Evolutionary conservation across 64 coral and sea anemone genomes (phyloP).

Genomic region (Pocillopora damicornis): DNA sequence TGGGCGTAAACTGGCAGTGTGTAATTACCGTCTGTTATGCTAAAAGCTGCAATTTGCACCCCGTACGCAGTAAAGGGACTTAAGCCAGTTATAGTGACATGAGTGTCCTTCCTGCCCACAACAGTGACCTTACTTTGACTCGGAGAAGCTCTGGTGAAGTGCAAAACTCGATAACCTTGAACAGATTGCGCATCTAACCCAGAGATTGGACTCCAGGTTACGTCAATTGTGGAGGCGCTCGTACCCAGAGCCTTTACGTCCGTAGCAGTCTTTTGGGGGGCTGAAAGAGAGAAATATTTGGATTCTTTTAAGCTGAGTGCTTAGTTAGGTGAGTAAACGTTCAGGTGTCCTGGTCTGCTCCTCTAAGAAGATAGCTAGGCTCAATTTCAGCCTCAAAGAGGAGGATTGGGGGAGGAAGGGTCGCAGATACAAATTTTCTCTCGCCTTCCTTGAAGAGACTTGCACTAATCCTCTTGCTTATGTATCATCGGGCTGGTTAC

Average conservation of each 20-base stretch:
- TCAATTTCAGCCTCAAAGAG: too few relatives aligned
- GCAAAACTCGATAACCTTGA: conserved; percentile 37
- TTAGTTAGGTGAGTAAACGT: too few relatives aligned
- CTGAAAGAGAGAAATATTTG: background rate
- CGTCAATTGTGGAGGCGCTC: conserved; percentile 6
- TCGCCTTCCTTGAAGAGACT: too few relatives aligned
- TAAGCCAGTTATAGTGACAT: conserved; percentile 12
- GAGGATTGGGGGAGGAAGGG: too few relatives aligned
- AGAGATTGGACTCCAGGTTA: conserved; percentile 38
- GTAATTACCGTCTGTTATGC: conserved; percentile 29
- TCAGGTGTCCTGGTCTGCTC: too few relatives aligned
- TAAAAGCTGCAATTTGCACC: conserved; percentile 20
- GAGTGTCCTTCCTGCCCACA: background rate
- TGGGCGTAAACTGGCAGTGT: conserved; percentile 25
- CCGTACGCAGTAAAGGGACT: conserved; percentile 12
- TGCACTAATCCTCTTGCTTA: too few relatives aligned
- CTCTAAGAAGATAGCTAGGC: too few relatives aligned
- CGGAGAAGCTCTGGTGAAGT: background rate
- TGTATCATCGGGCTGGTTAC: too few relatives aligned
- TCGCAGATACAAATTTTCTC: too few relatives aligned
- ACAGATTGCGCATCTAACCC: background rate
- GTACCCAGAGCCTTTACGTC: background rate
- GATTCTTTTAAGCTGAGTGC: too few relatives aligned
- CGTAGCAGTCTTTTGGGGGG: background rate
- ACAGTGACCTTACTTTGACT: background rate